Evolutionary conservation across 92 coral and sea anemone species (phyloP).

Genomic region (Phenganax marumi): DNA sequence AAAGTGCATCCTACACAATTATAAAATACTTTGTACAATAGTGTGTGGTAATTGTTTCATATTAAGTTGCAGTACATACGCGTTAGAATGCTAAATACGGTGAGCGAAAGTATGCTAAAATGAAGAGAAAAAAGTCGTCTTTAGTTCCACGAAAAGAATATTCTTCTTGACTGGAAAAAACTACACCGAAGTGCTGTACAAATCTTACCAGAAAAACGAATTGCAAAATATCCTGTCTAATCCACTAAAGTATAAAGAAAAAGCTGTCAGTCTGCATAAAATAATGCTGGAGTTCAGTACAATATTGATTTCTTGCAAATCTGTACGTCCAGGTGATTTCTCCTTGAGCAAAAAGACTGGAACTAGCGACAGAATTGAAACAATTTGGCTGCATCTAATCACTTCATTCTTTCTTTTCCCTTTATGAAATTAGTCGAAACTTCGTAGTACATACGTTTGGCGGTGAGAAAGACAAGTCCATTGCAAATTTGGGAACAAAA

Average conservation of each 20-base stretch:
- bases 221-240: constrained; percentile 54
- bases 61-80: constrained; percentile 44
- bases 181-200: background rate
- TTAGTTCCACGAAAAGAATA: background rate
- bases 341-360: no score
- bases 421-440: constrained; percentile 26
- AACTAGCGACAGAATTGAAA: no score
- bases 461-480: no score
- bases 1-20: background rate
- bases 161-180: background rate
- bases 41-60: constrained; percentile 20
- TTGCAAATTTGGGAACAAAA: no score
- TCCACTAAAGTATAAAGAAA: constrained; percentile 26
- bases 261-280: background rate
- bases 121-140: background rate
- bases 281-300: background rate
- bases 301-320: no score
- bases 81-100: constrained; percentile 61
- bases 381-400: no score
- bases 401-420: background rate
- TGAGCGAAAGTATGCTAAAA: constrained; percentile 58
- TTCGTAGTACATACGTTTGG: no score
- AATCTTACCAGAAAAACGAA: constrained; percentile 53
- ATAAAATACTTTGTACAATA: constrained; percentile 13
- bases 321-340: no score